Conservation (phyloP, 2,113 vertebrate species). For the Pangasianodon hypophthalmus region DNA sequence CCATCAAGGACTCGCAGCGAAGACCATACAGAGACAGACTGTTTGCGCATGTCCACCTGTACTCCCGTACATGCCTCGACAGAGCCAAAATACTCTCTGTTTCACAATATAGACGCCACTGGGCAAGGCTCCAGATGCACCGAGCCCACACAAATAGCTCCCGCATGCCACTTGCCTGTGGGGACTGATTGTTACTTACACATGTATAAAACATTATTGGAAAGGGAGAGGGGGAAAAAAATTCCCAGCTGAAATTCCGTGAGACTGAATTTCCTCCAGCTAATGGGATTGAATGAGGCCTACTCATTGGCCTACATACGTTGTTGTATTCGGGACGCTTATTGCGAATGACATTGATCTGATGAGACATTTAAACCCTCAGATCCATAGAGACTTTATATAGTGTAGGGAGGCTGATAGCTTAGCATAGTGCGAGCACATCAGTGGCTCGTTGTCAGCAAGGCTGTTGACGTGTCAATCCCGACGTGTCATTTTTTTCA, state of each 20-base stretch:
- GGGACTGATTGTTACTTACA: constrained; percentile 45
- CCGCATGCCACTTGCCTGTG: constrained; percentile 16
- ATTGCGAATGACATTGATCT: constrained; percentile 74
- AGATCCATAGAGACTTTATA: constrained; percentile 65
- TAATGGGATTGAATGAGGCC: constrained; percentile 75
- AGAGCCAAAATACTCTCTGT: constrained; percentile 22
- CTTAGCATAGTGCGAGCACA: constrained; percentile 60
- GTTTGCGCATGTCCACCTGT: constrained; percentile 39
- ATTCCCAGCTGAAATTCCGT: constrained; percentile 64
- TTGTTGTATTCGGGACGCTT: constrained; percentile 71
- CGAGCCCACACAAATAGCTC: constrained; percentile 47
- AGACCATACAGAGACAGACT: background rate
- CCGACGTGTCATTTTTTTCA: constrained; percentile 65
- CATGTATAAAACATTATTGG: constrained; percentile 43
- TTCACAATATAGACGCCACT: constrained; percentile 33
- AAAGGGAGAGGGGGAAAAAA: constrained; percentile 25
- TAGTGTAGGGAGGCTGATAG: constrained; percentile 32
- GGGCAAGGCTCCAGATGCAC: constrained; percentile 39
- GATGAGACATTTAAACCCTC: constrained; percentile 75
- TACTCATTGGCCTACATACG: constrained; percentile 73
- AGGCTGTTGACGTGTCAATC: constrained; percentile 67
- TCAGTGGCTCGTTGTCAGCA: constrained; percentile 63
- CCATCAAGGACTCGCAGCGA: background rate
- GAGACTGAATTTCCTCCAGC: constrained; percentile 66
- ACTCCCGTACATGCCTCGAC: constrained; percentile 43